These are phyloP conservation scores for Pangasius djambal DNA, from an alignment of 2,797 vertebrate species.

Conservation along the genomic window DNA sequence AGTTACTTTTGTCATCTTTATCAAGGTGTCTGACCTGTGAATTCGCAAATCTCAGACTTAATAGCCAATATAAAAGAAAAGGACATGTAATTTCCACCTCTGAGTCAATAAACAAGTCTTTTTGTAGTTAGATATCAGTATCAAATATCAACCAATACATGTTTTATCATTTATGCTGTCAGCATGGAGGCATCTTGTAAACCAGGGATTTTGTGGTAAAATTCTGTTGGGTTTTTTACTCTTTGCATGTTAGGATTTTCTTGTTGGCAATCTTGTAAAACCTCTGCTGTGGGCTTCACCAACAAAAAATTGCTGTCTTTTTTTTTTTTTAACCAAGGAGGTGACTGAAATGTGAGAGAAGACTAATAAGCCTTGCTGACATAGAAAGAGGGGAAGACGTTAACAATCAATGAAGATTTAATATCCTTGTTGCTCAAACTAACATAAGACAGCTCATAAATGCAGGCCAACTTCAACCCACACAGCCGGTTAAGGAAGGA, in stretches of 20 bases:
- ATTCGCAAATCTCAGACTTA: neutral
- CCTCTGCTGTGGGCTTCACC: neutral
- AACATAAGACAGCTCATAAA: neutral
- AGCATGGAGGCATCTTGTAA: neutral
- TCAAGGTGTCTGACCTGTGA: neutral
- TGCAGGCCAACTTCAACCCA: slow-evolving; percentile 13
- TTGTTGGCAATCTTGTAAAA: neutral
- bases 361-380: neutral
- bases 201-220: neutral
- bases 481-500: neutral
- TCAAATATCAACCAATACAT: neutral
- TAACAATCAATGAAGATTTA: neutral
- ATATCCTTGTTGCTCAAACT: neutral
- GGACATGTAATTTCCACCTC: neutral
- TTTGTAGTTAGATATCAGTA: neutral
- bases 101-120: neutral
- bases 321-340: neutral
- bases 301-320: neutral
- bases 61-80: neutral
- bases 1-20: neutral
- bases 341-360: neutral
- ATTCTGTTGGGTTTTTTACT: neutral
- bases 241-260: neutral
- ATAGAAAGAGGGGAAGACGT: neutral
- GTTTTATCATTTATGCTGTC: neutral